phyloP scores from a whole-genome alignment of 53 echinoderm and acorn worm genomes.

The Crossaster papposus region DNA sequence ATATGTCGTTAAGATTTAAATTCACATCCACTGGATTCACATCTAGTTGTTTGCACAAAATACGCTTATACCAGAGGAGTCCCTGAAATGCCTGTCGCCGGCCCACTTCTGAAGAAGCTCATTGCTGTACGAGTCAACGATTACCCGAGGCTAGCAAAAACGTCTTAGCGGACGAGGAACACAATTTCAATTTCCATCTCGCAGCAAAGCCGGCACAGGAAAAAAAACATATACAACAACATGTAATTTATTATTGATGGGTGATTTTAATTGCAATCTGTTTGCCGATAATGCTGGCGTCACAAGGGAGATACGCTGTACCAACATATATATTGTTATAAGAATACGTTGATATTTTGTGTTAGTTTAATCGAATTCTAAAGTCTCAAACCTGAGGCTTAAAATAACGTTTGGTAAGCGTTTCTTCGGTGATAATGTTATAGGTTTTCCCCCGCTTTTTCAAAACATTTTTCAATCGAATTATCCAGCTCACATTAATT shows the following conservation, averaged over 20 bases:
- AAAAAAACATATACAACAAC: not conserved
- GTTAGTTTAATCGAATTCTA: no score
- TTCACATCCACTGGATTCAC: not conserved
- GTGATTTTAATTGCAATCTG: not conserved
- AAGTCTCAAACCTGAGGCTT: no score
- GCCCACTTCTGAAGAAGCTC: not conserved
- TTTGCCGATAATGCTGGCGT: not conserved
- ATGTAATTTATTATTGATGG: not conserved
- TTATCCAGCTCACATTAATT: no score
- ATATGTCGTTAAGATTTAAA: no score
- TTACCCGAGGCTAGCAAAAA: not conserved
- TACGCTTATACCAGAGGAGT: not conserved
- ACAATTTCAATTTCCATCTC: not conserved
- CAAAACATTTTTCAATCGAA: no score
- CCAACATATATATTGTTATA: not conserved
- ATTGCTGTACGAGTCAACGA: not conserved
- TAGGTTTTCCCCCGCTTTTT: no score
- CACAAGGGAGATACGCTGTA: not conserved
- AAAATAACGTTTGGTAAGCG: no score
- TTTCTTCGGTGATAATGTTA: no score
- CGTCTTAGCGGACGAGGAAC: not conserved
- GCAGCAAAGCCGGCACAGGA: not conserved
- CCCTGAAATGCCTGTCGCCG: not conserved
- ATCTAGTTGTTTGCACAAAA: not conserved
- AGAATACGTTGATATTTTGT: not conserved